Evolutionary conservation across 1,140 invertebrate genomes (phyloP).

Genomic region (Apolygus lucorum): DNA sequence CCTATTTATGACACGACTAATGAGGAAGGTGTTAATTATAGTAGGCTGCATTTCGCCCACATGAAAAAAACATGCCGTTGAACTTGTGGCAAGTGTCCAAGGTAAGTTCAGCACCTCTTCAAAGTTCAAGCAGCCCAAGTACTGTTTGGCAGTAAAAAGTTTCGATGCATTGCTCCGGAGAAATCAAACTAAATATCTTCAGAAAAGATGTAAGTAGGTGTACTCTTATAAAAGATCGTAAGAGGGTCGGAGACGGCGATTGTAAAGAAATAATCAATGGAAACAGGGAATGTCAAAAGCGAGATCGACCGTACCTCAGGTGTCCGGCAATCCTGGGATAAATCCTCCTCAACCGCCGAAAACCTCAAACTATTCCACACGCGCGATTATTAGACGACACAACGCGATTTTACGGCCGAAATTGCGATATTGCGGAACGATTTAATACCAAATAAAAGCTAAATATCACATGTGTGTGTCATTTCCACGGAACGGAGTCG

Average conservation of each 20-base stretch:
- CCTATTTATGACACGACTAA: not conserved
- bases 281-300: not conserved
- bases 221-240: too few species aligned
- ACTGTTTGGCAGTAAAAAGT: too few species aligned
- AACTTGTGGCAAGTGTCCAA: constrained; percentile 3
- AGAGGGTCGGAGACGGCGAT: too few species aligned
- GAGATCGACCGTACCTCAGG: not conserved
- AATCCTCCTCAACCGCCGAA: too few species aligned
- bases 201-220: too few species aligned
- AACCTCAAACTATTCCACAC: too few species aligned
- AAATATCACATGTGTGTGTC: constrained; percentile 5
- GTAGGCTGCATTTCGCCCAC: not conserved
- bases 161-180: too few species aligned
- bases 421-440: too few species aligned
- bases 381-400: too few species aligned
- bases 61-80: not conserved
- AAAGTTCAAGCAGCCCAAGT: too few species aligned
- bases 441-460: not conserved
- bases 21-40: not conserved
- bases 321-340: not conserved
- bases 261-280: constrained; percentile 4
- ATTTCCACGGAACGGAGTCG: not conserved
- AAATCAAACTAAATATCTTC: too few species aligned
- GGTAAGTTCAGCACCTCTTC: not conserved
- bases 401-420: too few species aligned